Percentiles rank a stretch among this genome's conserved stretches.
These are phyloP conservation scores for Apostichopus japonicus DNA, from an alignment of 35 echinoderm and acorn worm genomes.

Conservation along the genomic window DNA sequence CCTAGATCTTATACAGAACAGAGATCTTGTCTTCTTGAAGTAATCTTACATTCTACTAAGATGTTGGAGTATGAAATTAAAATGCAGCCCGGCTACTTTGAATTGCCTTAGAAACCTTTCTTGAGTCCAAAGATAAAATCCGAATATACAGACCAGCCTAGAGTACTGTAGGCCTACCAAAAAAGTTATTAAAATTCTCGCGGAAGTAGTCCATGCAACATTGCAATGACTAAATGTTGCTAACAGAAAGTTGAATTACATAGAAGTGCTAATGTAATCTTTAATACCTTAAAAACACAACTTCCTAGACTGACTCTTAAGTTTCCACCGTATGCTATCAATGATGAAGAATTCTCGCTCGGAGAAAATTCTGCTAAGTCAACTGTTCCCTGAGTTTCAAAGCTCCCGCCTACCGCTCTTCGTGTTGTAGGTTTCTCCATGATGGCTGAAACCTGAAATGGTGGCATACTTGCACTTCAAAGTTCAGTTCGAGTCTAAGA, in stretches of 20 bases:
- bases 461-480: too few relatives aligned
- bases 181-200: not conserved
- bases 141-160: too few relatives aligned
- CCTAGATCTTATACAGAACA: too few relatives aligned
- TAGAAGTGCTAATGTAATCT: not conserved
- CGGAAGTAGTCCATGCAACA: not conserved
- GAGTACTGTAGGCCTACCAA: too few relatives aligned
- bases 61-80: too few relatives aligned
- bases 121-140: too few relatives aligned
- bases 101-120: too few relatives aligned
- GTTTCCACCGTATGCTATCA: slow-evolving; percentile 58
- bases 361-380: slow-evolving; percentile 54
- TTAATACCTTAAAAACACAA: slow-evolving; percentile 48
- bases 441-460: not conserved
- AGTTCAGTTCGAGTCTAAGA: too few relatives aligned
- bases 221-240: not conserved
- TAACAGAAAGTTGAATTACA: not conserved
- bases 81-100: too few relatives aligned
- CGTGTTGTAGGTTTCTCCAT: not conserved
- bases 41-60: too few relatives aligned
- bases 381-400: slow-evolving; percentile 37
- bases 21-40: too few relatives aligned
- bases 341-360: slow-evolving; percentile 24
- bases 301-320: slow-evolving; percentile 31
- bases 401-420: slow-evolving; percentile 30